Conservation (phyloP, 2,797 vertebrate species). For the Leptoclinus maculatus region DNA sequence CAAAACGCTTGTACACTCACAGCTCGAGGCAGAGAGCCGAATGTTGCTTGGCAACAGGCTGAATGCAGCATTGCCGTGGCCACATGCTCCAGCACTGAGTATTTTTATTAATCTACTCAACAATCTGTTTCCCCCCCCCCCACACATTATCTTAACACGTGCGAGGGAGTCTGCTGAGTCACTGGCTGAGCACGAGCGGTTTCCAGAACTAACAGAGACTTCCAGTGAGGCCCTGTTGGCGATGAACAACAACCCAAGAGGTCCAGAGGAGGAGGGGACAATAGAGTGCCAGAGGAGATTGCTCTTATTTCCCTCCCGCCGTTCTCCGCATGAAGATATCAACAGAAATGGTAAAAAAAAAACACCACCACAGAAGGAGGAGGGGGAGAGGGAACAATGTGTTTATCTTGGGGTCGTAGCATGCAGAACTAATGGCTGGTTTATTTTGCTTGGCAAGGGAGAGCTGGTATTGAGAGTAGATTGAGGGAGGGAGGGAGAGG, state of each 20-base stretch:
- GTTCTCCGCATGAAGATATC: slow-evolving; percentile 63
- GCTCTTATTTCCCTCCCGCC: slow-evolving; percentile 45
- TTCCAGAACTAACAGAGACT: slow-evolving; percentile 54
- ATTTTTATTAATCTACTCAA: slow-evolving; percentile 73
- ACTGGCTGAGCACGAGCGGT: slow-evolving; percentile 53
- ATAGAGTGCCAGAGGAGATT: slow-evolving; percentile 34
- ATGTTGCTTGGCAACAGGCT: slow-evolving; percentile 79
- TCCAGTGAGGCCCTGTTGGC: slow-evolving; percentile 31
- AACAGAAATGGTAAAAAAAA: slow-evolving; percentile 35
- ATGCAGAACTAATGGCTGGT: slow-evolving; percentile 57
- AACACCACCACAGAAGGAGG: slow-evolving; percentile 4
- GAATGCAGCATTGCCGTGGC: slow-evolving; percentile 66
- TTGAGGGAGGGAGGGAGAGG: slow-evolving; percentile 16
- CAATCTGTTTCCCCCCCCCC: slow-evolving; percentile 71
- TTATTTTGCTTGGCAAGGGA: slow-evolving; percentile 73
- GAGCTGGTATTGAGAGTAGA: slow-evolving; percentile 51
- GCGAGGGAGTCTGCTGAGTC: slow-evolving; percentile 72
- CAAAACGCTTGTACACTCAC: slow-evolving; percentile 53
- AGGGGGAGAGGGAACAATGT: slow-evolving; percentile 47
- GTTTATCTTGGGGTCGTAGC: slow-evolving; percentile 63
- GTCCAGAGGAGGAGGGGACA: slow-evolving; percentile 3
- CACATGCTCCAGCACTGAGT: slow-evolving; percentile 61
- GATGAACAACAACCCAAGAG: slow-evolving; percentile 44
- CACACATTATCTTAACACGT: slow-evolving; percentile 65
- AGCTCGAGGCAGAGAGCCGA: slow-evolving; percentile 53